Evolutionary conservation across 2,113 vertebrate genomes (phyloP).

Genomic region (Tyto alba): DNA sequence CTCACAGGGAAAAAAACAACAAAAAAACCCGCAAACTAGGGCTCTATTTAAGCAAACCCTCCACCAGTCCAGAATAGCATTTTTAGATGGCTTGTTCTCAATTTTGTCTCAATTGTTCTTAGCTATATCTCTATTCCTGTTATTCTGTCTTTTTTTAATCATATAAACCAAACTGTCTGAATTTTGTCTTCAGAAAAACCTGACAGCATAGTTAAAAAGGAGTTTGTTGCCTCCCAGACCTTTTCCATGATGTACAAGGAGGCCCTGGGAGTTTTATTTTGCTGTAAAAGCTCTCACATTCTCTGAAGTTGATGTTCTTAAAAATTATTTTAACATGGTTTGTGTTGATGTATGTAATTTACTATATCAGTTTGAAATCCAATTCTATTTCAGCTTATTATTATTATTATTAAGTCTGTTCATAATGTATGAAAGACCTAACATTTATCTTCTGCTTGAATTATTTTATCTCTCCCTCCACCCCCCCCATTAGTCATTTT

Average conservation of each 20-base stretch:
- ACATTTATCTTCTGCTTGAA: neutral
- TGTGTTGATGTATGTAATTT: neutral
- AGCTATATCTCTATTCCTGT: neutral
- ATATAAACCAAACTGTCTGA: neutral
- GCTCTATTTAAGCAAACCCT: neutral
- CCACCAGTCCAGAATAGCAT: rapidly evolving
- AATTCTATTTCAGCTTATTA: neutral
- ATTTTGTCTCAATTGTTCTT: neutral
- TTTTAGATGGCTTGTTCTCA: neutral
- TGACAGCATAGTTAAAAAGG: neutral
- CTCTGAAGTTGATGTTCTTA: neutral
- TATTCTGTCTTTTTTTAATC: neutral
- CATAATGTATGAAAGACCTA: neutral
- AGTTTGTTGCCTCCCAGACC: neutral
- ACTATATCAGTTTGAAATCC: neutral
- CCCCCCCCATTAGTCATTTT: neutral
- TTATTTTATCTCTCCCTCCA: neutral
- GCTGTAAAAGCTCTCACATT: neutral
- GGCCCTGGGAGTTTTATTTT: neutral
- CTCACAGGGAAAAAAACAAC: neutral
- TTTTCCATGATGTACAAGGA: neutral
- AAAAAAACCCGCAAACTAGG: neutral
- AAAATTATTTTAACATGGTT: neutral
- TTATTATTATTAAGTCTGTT: too few species aligned
- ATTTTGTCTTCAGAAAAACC: neutral